These are phyloP conservation scores for Mythimna pallens DNA, from an alignment of 2,888 invertebrate genomes.

Conservation along the genomic window DNA sequence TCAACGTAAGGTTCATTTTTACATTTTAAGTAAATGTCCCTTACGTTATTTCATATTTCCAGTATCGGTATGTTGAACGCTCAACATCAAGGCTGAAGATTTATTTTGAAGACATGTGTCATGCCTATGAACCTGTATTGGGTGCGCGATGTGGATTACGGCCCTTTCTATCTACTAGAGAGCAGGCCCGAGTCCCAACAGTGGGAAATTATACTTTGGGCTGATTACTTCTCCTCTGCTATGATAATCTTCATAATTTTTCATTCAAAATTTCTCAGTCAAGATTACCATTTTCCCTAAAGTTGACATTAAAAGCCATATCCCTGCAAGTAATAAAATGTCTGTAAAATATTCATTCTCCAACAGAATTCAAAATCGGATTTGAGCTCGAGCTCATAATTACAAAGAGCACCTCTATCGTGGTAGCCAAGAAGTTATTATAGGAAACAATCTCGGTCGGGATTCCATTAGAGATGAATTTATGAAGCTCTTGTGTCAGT, in stretches of 20 bases:
- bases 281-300: neutral
- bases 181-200: too few species aligned
- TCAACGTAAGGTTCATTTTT: too few species aligned
- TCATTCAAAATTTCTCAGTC: neutral
- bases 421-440: slow-evolving; percentile 56
- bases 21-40: too few species aligned
- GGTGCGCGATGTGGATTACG: too few species aligned
- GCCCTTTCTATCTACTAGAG: too few species aligned
- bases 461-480: slow-evolving; percentile 56
- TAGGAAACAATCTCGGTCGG: slow-evolving; percentile 52
- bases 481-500: slow-evolving; percentile 43
- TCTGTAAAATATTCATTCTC: slow-evolving; percentile 44
- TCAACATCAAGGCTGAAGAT: too few species aligned
- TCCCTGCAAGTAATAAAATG: slow-evolving; percentile 10
- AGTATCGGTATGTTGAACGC: too few species aligned
- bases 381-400: slow-evolving; percentile 47
- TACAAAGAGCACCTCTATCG: slow-evolving; percentile 55
- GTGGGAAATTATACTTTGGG: too few species aligned
- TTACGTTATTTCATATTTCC: too few species aligned
- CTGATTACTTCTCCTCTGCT: too few species aligned
- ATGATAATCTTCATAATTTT: neutral
- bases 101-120: too few species aligned
- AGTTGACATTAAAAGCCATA: slow-evolving; percentile 6
- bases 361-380: slow-evolving; percentile 42
- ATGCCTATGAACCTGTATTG: too few species aligned